Evolutionary conservation across 2,888 invertebrate species (phyloP).

Genomic region (Alloscopus bannaensis): DNA sequence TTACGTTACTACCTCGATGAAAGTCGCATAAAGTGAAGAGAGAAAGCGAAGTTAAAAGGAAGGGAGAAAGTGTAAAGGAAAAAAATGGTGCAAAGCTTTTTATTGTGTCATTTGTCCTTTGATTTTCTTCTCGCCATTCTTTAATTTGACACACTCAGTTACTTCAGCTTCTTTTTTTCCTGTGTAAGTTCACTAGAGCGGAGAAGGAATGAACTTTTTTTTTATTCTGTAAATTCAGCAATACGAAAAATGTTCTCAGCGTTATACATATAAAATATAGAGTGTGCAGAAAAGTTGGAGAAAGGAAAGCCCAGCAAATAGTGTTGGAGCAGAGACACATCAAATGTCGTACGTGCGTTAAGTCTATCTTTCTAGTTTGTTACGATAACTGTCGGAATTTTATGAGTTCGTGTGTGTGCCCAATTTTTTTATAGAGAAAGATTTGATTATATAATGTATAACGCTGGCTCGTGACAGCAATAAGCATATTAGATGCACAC

Average conservation of each 20-base stretch:
- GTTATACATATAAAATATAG: not conserved
- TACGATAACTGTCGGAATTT: constrained; percentile 12
- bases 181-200: too few relatives aligned
- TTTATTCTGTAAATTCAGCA: constrained; percentile 2
- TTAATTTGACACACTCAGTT: constrained; percentile 29
- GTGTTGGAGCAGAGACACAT: not conserved
- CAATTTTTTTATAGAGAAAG: too few relatives aligned
- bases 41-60: too few relatives aligned
- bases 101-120: constrained; percentile 46
- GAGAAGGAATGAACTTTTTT: constrained; percentile 25
- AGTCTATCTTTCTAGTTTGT: not conserved
- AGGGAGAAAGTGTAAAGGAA: constrained; percentile 10
- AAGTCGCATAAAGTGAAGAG: too few relatives aligned
- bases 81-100: constrained; percentile 36
- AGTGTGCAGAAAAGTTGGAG: not conserved
- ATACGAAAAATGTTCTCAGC: not conserved
- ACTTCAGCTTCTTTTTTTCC: constrained; percentile 10
- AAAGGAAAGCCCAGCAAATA: not conserved
- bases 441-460: not conserved
- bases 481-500: too few relatives aligned
- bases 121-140: constrained; percentile 23
- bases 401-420: too few relatives aligned
- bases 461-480: too few relatives aligned
- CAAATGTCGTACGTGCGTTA: constrained; percentile 8
- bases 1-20: too few relatives aligned